These are phyloP conservation scores for Lanius ludovicianus DNA, from an alignment of 2,113 vertebrate species.

Conservation along the genomic window DNA sequence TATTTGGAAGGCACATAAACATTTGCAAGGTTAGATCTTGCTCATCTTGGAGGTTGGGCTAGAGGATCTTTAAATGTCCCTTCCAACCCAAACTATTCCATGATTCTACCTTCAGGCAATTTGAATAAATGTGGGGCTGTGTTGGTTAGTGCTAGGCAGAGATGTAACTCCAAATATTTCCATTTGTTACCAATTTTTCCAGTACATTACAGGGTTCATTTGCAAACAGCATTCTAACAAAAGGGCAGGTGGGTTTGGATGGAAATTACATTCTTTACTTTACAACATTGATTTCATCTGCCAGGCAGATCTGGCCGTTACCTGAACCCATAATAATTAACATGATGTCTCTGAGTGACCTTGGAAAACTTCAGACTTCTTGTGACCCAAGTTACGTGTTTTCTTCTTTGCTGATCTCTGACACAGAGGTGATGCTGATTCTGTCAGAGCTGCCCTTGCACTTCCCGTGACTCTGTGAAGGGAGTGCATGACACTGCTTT, in stretches of 20 bases:
- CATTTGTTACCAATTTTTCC: background rate
- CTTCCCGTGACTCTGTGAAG: background rate
- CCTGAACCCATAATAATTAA: background rate
- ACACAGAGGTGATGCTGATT: background rate
- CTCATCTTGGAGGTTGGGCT: background rate
- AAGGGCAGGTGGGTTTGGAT: background rate
- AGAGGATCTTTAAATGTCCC: background rate
- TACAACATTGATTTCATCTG: background rate
- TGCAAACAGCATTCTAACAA: background rate
- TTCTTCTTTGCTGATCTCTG: background rate
- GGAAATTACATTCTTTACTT: background rate
- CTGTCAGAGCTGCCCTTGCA: background rate
- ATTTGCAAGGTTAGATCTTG: background rate
- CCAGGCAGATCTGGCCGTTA: background rate
- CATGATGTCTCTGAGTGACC: background rate
- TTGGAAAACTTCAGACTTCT: background rate
- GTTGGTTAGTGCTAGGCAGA: background rate
- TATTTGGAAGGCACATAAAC: background rate
- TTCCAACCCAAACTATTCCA: background rate
- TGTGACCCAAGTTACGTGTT: background rate
- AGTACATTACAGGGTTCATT: background rate
- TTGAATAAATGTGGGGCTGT: accelerated
- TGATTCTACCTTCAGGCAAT: background rate
- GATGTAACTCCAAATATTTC: background rate
- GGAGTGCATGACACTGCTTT: background rate